phyloP scores from a whole-genome alignment of 2,888 invertebrate genomes.

The Sinelater perroti region DNA sequence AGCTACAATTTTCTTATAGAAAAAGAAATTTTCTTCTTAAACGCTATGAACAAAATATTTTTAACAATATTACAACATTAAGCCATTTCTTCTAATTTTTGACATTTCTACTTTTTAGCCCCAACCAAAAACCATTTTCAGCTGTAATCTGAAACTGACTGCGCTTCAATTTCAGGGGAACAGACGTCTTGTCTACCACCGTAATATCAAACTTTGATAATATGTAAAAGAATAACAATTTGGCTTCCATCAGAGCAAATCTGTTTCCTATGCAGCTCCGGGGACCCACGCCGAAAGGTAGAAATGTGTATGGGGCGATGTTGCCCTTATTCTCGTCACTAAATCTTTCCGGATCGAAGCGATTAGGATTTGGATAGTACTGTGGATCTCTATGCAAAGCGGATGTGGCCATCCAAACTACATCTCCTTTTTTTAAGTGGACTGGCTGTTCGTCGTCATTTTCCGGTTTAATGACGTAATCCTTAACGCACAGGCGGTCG shows the following conservation, averaged over 20 bases:
- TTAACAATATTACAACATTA: no score
- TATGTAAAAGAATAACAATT: constrained; percentile 47
- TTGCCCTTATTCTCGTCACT: constrained; percentile 56
- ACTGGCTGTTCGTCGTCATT: constrained; percentile 34
- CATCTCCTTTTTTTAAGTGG: constrained; percentile 38
- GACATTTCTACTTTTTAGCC: constrained; percentile 51
- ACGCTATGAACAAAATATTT: no score
- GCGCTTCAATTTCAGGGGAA: constrained; percentile 46
- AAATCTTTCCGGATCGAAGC: constrained; percentile 62
- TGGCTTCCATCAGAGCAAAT: constrained; percentile 56
- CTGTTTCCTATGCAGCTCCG: constrained; percentile 69
- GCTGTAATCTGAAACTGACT: constrained; percentile 42
- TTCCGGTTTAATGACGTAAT: constrained; percentile 42
- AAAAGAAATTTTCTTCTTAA: no score
- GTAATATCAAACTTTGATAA: constrained; percentile 48
- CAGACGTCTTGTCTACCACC: constrained; percentile 45
- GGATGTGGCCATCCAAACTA: constrained; percentile 37
- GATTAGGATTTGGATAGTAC: constrained; percentile 59
- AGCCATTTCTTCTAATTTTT: no score
- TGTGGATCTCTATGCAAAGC: constrained; percentile 60
- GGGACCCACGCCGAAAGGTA: constrained; percentile 63
- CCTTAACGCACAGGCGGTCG: constrained; percentile 45
- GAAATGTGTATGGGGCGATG: constrained; percentile 53
- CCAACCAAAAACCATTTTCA: constrained; percentile 49
- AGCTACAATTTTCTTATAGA: no score